Evolutionary conservation across 2,888 invertebrate genomes (phyloP).

Genomic region (Saturnia pavonia): DNA sequence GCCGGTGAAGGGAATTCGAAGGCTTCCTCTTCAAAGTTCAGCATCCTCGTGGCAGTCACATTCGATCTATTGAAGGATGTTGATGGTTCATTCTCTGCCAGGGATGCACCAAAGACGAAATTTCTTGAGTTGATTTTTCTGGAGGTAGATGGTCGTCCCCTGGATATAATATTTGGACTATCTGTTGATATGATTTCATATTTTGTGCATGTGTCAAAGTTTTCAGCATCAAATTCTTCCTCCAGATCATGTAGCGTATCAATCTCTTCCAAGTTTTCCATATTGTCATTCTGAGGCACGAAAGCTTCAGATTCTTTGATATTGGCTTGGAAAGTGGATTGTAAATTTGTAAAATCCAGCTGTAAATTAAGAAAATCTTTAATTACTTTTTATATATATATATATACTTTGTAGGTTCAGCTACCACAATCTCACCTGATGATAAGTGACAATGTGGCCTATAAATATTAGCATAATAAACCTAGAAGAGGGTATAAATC

Average conservation of each 20-base stretch:
- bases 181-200: conserved; percentile 78
- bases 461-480: not conserved
- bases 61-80: conserved; percentile 68
- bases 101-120: conserved; percentile 72
- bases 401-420: not conserved
- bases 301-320: conserved; percentile 47
- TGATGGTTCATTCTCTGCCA: conserved; percentile 64
- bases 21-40: conserved; percentile 68
- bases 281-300: conserved; percentile 54
- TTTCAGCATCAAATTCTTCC: conserved; percentile 68
- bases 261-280: conserved; percentile 55
- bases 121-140: conserved; percentile 62
- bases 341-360: conserved; percentile 65
- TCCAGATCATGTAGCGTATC: conserved; percentile 72
- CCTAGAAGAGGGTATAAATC: not conserved
- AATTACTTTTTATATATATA: not conserved
- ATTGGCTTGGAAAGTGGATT: conserved; percentile 18
- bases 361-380: conserved; percentile 30
- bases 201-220: conserved; percentile 70
- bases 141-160: conserved; percentile 52
- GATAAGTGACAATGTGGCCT: not conserved
- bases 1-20: conserved; percentile 74
- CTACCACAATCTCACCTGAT: not conserved
- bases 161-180: conserved; percentile 72
- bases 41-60: conserved; percentile 56